These are phyloP conservation scores for Halocynthia roretzi DNA, from an alignment of 23 tunicate genomes.

Conservation along the genomic window DNA sequence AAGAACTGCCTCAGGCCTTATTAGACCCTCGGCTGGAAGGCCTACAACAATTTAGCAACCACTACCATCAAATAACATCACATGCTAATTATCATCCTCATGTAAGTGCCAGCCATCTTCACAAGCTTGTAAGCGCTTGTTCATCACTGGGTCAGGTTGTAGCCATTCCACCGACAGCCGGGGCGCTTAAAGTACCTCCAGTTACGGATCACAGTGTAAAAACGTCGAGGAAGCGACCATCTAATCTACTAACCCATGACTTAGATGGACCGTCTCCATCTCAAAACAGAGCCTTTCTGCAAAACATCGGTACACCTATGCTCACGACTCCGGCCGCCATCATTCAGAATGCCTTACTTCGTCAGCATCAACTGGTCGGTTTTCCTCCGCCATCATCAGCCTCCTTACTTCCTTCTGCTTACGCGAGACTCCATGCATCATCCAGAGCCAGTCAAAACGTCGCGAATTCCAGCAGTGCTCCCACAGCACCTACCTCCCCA, in stretches of 20 bases:
- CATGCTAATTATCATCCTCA: slow-evolving; percentile 22
- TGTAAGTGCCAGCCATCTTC: slow-evolving; percentile 22
- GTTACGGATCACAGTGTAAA: slow-evolving; percentile 1
- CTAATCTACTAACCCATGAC: background rate
- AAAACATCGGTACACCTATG: background rate
- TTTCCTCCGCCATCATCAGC: slow-evolving; percentile 5
- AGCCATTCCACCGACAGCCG: slow-evolving; percentile 13
- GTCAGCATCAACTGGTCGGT: slow-evolving; percentile 8
- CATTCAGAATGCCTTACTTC: slow-evolving; percentile 6
- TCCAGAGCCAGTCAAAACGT: background rate
- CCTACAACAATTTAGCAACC: slow-evolving; percentile 14
- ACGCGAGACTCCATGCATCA: slow-evolving; percentile 12
- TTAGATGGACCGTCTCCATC: background rate
- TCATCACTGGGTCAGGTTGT: slow-evolving; percentile 36
- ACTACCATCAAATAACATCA: slow-evolving; percentile 26
- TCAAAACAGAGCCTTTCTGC: slow-evolving; percentile 10
- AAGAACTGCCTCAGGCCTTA: slow-evolving; percentile 14
- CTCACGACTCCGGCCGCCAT: slow-evolving; percentile 9
- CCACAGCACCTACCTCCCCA: background rate
- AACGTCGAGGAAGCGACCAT: slow-evolving; percentile 25
- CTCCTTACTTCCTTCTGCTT: slow-evolving; percentile 16
- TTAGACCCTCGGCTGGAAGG: slow-evolving; percentile 9
- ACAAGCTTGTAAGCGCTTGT: slow-evolving; percentile 37
- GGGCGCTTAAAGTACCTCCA: slow-evolving; percentile 5
- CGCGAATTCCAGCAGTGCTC: background rate